Evolutionary conservation across 2,113 vertebrate genomes (phyloP).

Genomic region (Fregetta grallaria): DNA sequence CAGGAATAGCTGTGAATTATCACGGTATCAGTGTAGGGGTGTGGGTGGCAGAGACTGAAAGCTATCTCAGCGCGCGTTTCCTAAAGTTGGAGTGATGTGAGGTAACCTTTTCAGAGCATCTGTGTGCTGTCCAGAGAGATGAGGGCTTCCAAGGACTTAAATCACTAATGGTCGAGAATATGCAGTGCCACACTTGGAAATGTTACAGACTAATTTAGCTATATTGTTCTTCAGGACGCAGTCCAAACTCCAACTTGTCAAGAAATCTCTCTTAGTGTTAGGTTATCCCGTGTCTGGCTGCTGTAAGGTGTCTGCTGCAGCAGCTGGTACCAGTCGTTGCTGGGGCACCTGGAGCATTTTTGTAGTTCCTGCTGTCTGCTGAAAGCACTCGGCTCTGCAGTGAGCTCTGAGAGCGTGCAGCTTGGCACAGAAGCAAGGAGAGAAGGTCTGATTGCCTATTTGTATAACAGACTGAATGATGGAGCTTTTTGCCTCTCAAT

Average conservation of each 20-base stretch:
- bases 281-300: not conserved
- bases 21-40: not conserved
- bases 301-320: not conserved
- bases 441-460: not conserved
- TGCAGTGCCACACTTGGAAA: not conserved
- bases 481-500: no score
- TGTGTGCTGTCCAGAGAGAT: not conserved
- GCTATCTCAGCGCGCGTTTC: not conserved
- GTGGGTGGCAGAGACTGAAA: not conserved
- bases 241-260: accelerated
- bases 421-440: not conserved
- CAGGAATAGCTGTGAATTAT: not conserved
- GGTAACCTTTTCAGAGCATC: not conserved
- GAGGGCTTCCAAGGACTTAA: not conserved
- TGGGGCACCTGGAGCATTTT: not conserved
- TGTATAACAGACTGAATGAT: accelerated
- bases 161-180: not conserved
- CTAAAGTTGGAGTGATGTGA: not conserved
- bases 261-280: not conserved
- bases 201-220: not conserved
- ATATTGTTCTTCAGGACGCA: not conserved
- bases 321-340: not conserved
- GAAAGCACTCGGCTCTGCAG: not conserved
- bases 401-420: not conserved
- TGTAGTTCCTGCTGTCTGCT: not conserved